Evolutionary conservation across 2,113 vertebrate species (phyloP), one percentile per base, ranked within the genome.

Genomic region (Tragelaphus buxtoni): DNA sequence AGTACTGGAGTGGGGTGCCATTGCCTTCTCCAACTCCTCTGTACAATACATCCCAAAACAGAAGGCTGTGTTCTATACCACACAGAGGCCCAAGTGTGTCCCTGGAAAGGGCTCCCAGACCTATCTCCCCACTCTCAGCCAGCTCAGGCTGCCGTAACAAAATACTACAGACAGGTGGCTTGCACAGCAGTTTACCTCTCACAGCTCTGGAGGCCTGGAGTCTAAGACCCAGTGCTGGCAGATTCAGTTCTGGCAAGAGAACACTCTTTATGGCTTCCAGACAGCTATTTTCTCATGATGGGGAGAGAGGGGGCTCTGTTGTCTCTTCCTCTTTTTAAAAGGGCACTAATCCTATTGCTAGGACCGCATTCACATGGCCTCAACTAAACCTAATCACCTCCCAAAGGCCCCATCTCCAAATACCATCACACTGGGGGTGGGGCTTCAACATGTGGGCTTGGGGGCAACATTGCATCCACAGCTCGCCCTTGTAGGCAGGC

Each of bases 251-350:
- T 39, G 77, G 53, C 16, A 6, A 58, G 32, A 58, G 24, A 18
- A 6, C 60, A 28, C 24, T 58, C 60, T n/a, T 42, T 53, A n/a
- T 18, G 28, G 35, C 45, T 14, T 24, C 32, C 72, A 65, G 22
- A 35, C 7, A 0, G 45, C n/a, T 20, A 2, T 5, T 13, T 94
- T 58, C 86, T 28, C 26, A 5, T 0, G 13, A 1, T 6, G 4
- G 65, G 12, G 45, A 7, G 1, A 72, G 65, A 72, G 35, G 3
- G 26, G 1, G 7, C 55, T 32, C 26, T 11, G 32, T 13, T 12
- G 26, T n/a, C 13, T 26, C 32, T 9, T 69, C 30, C 39, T 81
- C 85, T 89, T 51, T 53, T 88, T 11, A 4, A 17, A 17, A 20
- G 53, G 79, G 63, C 45, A 14, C 86, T 30, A 30, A 42, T 39